These are phyloP conservation scores for Indicator indicator DNA, from an alignment of 2,113 vertebrate species.

Conservation along the genomic window DNA sequence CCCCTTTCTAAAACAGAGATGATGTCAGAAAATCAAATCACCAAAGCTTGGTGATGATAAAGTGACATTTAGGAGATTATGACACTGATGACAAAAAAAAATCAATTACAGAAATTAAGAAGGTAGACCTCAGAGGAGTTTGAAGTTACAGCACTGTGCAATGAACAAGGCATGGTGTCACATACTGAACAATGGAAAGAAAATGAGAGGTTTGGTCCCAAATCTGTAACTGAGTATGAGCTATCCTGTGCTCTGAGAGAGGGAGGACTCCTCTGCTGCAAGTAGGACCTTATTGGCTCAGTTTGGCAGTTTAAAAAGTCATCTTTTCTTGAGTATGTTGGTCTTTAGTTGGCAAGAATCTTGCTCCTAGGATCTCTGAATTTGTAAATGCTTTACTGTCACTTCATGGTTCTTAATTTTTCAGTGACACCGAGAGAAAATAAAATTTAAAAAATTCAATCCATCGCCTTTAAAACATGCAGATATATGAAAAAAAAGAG, in stretches of 20 bases:
- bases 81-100: background rate
- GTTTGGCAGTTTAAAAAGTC: background rate
- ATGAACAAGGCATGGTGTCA: background rate
- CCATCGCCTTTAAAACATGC: background rate
- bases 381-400: background rate
- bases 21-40: background rate
- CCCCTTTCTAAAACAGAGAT: background rate
- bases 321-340: background rate
- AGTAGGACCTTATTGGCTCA: background rate
- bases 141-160: background rate
- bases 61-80: background rate
- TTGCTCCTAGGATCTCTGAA: background rate
- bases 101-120: background rate
- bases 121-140: background rate
- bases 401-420: background rate
- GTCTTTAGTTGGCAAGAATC: background rate
- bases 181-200: background rate
- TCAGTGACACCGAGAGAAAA: background rate
- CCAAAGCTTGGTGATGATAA: background rate
- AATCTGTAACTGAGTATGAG: background rate
- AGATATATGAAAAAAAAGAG: conserved; percentile 39
- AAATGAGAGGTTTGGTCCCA: background rate
- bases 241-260: background rate
- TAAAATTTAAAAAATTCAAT: background rate
- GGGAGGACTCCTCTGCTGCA: background rate